These are phyloP conservation scores for Lepidocolaptes lacrymiger DNA, from an alignment of 2,797 vertebrate species.

Conservation along the genomic window DNA sequence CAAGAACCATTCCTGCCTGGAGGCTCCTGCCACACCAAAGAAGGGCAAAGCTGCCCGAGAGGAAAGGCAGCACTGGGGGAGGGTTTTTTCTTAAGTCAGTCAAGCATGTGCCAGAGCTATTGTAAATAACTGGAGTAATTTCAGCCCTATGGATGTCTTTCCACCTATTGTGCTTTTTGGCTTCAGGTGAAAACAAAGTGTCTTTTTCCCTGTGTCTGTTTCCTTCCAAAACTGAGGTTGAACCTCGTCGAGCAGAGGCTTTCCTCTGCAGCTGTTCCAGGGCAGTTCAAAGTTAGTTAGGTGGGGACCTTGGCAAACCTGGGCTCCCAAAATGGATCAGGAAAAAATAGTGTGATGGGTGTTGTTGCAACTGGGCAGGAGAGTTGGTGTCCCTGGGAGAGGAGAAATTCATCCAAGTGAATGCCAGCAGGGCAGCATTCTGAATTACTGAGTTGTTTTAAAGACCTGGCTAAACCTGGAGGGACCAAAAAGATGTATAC, in stretches of 20 bases:
- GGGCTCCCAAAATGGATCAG: background rate
- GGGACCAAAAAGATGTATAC: background rate
- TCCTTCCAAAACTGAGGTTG: background rate
- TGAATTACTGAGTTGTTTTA: background rate
- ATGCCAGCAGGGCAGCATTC: background rate
- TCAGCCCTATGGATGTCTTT: background rate
- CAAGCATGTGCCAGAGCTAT: background rate
- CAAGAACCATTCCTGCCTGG: background rate
- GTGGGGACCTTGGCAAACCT: background rate
- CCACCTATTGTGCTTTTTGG: background rate
- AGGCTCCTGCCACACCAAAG: conserved; percentile 7
- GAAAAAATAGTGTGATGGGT: background rate
- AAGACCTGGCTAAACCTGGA: background rate
- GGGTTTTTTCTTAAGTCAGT: background rate
- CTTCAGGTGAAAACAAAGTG: background rate
- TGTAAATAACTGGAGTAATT: background rate
- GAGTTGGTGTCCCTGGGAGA: background rate
- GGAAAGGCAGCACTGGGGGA: background rate
- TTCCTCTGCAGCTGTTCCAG: background rate
- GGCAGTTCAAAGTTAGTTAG: background rate
- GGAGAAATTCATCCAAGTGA: background rate
- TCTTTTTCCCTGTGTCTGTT: background rate
- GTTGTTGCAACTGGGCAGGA: background rate
- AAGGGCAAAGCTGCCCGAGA: background rate
- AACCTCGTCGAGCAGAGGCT: background rate